These are phyloP conservation scores for Geothlypis trichas DNA, from an alignment of 2,113 vertebrate species.

Conservation along the genomic window DNA sequence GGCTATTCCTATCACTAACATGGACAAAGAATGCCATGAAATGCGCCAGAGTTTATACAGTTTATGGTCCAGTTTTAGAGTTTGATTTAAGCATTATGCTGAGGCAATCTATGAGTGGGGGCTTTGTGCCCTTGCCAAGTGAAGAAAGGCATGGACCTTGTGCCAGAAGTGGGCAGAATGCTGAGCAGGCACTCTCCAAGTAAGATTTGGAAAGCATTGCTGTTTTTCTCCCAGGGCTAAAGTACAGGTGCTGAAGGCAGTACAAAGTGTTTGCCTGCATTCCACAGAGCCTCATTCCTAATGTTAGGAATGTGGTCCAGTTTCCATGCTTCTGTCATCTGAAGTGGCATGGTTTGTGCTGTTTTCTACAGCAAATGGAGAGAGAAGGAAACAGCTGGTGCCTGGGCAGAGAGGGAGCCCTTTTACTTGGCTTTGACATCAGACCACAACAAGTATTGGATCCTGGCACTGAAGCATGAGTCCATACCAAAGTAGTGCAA, in stretches of 20 bases:
- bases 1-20: neutral
- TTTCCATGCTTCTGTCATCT: neutral
- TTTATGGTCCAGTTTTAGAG: neutral
- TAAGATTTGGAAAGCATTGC: neutral
- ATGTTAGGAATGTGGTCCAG: neutral
- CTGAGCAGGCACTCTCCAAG: neutral
- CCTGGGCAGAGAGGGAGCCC: neutral
- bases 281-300: neutral
- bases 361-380: neutral
- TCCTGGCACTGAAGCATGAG: neutral
- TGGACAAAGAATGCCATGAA: neutral
- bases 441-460: fast-evolving
- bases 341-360: neutral
- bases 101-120: neutral
- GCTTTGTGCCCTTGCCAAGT: neutral
- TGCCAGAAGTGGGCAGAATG: neutral
- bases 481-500: neutral
- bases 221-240: neutral
- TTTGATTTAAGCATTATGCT: neutral
- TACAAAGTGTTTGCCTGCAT: neutral
- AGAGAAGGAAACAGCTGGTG: neutral
- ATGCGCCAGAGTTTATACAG: neutral
- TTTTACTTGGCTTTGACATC: neutral
- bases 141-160: neutral
- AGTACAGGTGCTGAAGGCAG: neutral